Evolutionary conservation across 2,888 invertebrate species (phyloP).

Genomic region (Syrphus vitripennis): DNA sequence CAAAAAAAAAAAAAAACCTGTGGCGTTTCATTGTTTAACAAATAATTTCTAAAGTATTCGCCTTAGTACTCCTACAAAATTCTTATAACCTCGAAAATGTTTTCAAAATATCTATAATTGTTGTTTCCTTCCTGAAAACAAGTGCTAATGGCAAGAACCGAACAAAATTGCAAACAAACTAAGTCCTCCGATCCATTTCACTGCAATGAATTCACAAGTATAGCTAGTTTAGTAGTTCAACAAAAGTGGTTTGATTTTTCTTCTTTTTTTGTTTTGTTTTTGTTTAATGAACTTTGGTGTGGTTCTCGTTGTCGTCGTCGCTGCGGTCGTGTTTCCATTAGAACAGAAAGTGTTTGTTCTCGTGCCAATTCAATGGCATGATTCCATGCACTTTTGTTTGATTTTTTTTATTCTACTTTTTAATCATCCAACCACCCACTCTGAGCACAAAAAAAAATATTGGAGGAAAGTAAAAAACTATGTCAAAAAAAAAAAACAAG

Average conservation of each 20-base stretch:
- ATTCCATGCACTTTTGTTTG: conserved; percentile 33
- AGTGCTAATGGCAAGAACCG: background rate
- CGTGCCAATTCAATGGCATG: conserved; percentile 55
- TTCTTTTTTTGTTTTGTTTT: background rate
- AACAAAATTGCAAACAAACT: background rate
- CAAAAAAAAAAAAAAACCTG: no score
- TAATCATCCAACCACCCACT: background rate
- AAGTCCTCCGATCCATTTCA: conserved; percentile 33
- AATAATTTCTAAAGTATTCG: background rate
- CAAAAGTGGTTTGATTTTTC: conserved; percentile 20
- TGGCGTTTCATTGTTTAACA: background rate
- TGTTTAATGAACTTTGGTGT: conserved; percentile 18
- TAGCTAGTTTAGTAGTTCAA: conserved; percentile 17
- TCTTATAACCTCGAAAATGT: background rate
- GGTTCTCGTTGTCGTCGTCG: conserved; percentile 9
- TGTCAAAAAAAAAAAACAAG: background rate
- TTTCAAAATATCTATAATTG: background rate
- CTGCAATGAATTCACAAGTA: conserved; percentile 40
- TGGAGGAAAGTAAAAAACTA: background rate
- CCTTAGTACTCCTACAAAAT: background rate
- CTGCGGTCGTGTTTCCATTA: conserved; percentile 54
- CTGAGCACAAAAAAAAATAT: background rate
- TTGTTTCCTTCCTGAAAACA: background rate
- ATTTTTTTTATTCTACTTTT: background rate
- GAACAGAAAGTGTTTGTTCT: background rate